These are phyloP conservation scores for Eupithecia tripunctaria DNA, from an alignment of 2,888 invertebrate species.

Conservation along the genomic window DNA sequence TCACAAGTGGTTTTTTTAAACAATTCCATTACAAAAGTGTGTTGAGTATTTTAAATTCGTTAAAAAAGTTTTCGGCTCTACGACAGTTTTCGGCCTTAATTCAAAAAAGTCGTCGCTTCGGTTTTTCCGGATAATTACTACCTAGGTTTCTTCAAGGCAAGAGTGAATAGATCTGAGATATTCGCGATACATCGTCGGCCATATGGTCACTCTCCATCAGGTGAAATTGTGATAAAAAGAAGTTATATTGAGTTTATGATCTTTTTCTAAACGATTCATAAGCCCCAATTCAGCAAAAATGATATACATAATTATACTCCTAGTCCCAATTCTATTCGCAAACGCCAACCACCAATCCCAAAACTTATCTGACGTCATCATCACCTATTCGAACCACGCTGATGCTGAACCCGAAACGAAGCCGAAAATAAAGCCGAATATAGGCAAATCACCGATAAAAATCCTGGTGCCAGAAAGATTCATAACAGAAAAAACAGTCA, in stretches of 20 bases:
- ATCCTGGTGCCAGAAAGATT: slow-evolving; percentile 14
- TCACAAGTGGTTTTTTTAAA: too few species aligned
- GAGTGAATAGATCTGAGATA: too few species aligned
- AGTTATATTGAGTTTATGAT: too few species aligned
- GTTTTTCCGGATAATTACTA: too few species aligned
- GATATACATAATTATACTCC: slow-evolving; percentile 21
- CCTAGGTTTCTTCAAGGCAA: too few species aligned
- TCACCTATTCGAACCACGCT: slow-evolving; percentile 57
- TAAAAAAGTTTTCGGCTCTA: not conserved
- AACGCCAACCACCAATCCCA: slow-evolving; percentile 38
- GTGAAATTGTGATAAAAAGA: too few species aligned
- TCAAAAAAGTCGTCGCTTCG: not conserved
- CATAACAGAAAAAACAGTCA: not conserved
- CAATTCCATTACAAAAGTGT: too few species aligned
- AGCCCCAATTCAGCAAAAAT: slow-evolving; percentile 21
- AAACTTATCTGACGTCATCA: slow-evolving; percentile 57
- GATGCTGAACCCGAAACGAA: slow-evolving; percentile 43
- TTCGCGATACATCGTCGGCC: too few species aligned
- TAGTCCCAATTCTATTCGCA: slow-evolving; percentile 41
- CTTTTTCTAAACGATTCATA: not conserved
- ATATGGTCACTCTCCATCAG: too few species aligned
- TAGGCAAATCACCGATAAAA: not conserved
- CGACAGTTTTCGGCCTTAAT: not conserved
- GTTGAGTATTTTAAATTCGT: not conserved
- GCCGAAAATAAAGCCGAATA: slow-evolving; percentile 10